A percentile compares a stretch with the other conserved stretches of the same genome.
phyloP scores from a whole-genome alignment of 2,888 invertebrate species.

The Acleris literana region DNA sequence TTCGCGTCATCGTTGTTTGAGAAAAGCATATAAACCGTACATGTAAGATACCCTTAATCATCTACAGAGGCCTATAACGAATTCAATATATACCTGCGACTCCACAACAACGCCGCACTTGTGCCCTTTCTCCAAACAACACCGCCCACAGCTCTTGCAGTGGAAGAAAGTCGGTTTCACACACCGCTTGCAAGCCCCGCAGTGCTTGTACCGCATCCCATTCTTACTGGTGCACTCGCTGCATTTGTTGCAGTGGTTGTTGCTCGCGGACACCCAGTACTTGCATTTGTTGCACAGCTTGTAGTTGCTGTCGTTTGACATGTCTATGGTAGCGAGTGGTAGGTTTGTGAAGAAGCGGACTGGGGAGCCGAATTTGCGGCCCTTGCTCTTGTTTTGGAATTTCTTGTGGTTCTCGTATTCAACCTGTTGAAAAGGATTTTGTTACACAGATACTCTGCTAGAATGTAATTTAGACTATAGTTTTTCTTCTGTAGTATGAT shows the following conservation, averaged over 20 bases:
- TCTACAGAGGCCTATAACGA: too few relatives aligned
- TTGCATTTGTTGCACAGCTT: conserved; percentile 89
- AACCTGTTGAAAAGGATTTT: conserved; percentile 79
- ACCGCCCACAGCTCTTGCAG: conserved; percentile 88
- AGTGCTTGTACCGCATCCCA: conserved; percentile 90
- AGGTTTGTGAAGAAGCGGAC: conserved; percentile 95
- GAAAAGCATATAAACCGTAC: too few relatives aligned
- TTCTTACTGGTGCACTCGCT: conserved; percentile 77
- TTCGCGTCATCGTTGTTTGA: too few relatives aligned
- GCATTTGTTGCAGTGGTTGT: conserved; percentile 73
- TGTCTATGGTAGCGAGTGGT: conserved; percentile 74
- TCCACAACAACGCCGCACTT: conserved; percentile 65
- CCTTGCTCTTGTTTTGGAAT: conserved; percentile 85
- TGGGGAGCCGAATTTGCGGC: conserved; percentile 90
- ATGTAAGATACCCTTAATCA: too few relatives aligned
- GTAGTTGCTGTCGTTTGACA: conserved; percentile 86
- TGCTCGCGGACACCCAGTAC: conserved; percentile 82
- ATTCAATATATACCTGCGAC: conserved; percentile 60
- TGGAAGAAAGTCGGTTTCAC: conserved; percentile 94
- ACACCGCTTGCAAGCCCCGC: conserved; percentile 89
- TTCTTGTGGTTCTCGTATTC: conserved; percentile 91
- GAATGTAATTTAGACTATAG: too few relatives aligned
- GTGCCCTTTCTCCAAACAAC: conserved; percentile 75
- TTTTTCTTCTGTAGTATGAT: too few relatives aligned
- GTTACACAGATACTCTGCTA: too few relatives aligned